These are phyloP conservation scores for Ammodramus savannarum DNA, from an alignment of 2,113 vertebrate genomes.

Conservation along the genomic window DNA sequence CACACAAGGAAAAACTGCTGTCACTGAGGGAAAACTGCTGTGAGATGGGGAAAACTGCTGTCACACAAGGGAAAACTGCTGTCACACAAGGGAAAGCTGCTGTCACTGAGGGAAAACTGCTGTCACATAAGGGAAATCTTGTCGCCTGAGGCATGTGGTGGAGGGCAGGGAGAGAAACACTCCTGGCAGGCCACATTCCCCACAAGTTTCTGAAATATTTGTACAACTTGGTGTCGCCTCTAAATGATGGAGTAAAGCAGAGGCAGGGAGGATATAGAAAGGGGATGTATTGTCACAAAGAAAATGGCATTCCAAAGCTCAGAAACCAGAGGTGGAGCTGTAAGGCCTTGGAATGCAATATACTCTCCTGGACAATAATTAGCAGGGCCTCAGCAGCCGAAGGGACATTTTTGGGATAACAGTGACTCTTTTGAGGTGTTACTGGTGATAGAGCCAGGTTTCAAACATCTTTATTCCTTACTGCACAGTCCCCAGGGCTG, in stretches of 20 bases:
- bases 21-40: neutral
- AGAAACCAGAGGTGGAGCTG: neutral
- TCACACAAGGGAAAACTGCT: neutral
- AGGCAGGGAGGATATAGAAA: neutral
- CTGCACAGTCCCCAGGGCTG: neutral
- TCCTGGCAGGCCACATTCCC: neutral
- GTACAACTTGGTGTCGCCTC: neutral
- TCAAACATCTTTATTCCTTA: neutral
- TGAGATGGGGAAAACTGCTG: neutral
- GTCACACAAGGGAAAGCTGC: neutral
- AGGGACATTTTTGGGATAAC: neutral
- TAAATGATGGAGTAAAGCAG: neutral
- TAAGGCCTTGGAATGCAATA: neutral
- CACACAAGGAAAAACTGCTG: too few relatives aligned
- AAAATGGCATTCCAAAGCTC: neutral
- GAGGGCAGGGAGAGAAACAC: rapidly evolving
- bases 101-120: neutral
- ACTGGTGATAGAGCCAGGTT: neutral
- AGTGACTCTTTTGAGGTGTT: neutral
- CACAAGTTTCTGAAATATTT: neutral
- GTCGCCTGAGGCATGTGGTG: neutral
- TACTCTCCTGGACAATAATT: neutral
- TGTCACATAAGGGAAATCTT: too few relatives aligned
- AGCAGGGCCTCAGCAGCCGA: neutral
- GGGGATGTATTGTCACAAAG: neutral